Conservation (phyloP, 2,797 vertebrate species). For the Urophycis tenuis region DNA sequence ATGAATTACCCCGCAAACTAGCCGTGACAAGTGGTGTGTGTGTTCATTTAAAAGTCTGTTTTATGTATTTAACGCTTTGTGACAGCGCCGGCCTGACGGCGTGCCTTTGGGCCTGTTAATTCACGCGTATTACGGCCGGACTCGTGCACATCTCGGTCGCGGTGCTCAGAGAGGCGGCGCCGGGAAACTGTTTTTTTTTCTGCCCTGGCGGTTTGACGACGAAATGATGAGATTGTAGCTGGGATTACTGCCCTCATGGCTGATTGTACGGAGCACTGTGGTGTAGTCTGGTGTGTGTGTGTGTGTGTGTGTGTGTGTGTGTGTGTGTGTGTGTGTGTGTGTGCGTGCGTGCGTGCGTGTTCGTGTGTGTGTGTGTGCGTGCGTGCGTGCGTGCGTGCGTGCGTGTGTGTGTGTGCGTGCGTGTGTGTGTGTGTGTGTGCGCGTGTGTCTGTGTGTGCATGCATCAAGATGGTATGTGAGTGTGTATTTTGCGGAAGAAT, state of each 20-base stretch:
- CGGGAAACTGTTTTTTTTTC: slow-evolving; percentile 60
- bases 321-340: no score
- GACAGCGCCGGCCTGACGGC: slow-evolving; percentile 60
- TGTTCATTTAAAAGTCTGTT: slow-evolving; percentile 76
- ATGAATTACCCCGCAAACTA: slow-evolving; percentile 76
- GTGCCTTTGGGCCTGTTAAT: slow-evolving; percentile 59
- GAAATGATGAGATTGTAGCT: slow-evolving; percentile 30
- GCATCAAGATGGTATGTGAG: no score
- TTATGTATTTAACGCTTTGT: slow-evolving; percentile 74
- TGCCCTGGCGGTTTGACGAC: slow-evolving; percentile 31
- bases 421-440: neutral
- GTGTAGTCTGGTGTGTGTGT: neutral
- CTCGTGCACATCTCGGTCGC: slow-evolving; percentile 51
- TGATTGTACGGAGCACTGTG: neutral
- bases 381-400: neutral
- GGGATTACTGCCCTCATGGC: slow-evolving; percentile 34
- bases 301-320: neutral
- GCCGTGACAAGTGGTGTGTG: slow-evolving; percentile 73
- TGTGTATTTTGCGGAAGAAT: no score
- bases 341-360: neutral
- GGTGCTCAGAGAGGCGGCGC: slow-evolving; percentile 50
- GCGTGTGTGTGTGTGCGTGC: neutral
- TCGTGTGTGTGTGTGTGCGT: neutral
- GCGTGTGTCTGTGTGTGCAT: neutral
- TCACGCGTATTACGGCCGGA: slow-evolving; percentile 68